Evolutionary conservation across 2,888 invertebrate species (phyloP).

Genomic region (Lottia scabra): DNA sequence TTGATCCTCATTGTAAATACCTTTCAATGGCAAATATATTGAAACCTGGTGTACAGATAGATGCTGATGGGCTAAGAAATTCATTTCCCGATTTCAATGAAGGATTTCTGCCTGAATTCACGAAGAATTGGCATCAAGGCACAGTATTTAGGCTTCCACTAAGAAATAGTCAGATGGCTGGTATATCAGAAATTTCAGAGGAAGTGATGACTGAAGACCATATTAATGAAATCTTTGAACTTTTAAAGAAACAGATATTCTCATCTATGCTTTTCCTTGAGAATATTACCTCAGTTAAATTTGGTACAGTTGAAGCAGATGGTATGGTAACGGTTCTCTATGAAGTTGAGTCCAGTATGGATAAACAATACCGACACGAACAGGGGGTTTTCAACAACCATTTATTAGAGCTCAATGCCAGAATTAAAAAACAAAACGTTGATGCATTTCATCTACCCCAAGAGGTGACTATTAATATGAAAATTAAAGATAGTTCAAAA

Average conservation of each 20-base stretch:
- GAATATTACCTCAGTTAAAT: slow-evolving; percentile 44
- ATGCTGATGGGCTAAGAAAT: neutral
- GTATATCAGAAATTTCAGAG: slow-evolving; percentile 36
- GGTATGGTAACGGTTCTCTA: slow-evolving; percentile 28
- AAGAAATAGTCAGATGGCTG: slow-evolving; percentile 43
- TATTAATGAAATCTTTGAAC: slow-evolving; percentile 3
- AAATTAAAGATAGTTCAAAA: slow-evolving; percentile 13
- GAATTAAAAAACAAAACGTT: slow-evolving; percentile 4
- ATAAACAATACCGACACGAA: slow-evolving; percentile 10
- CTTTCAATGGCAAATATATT: slow-evolving; percentile 37
- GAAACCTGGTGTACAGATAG: slow-evolving; percentile 33
- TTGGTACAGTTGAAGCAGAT: slow-evolving; percentile 29
- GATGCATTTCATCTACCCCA: neutral
- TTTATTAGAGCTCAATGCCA: slow-evolving; percentile 7
- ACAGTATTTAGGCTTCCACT: slow-evolving; percentile 56
- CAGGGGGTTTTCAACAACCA: slow-evolving; percentile 16
- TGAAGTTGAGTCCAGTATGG: slow-evolving; percentile 20
- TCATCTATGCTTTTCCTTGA: slow-evolving; percentile 59
- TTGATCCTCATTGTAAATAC: slow-evolving; percentile 60
- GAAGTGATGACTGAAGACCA: neutral
- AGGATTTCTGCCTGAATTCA: slow-evolving; percentile 8
- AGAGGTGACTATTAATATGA: slow-evolving; percentile 18
- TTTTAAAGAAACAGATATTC: slow-evolving; percentile 16
- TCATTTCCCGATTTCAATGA: slow-evolving; percentile 16
- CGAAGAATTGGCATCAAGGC: slow-evolving; percentile 6